A percentile compares a stretch with the other conserved stretches of the same genome.
phyloP scores from a whole-genome alignment of 30 jellyfish, hydroid and myxozoan genomes.

The Nemopilema nomurai region DNA sequence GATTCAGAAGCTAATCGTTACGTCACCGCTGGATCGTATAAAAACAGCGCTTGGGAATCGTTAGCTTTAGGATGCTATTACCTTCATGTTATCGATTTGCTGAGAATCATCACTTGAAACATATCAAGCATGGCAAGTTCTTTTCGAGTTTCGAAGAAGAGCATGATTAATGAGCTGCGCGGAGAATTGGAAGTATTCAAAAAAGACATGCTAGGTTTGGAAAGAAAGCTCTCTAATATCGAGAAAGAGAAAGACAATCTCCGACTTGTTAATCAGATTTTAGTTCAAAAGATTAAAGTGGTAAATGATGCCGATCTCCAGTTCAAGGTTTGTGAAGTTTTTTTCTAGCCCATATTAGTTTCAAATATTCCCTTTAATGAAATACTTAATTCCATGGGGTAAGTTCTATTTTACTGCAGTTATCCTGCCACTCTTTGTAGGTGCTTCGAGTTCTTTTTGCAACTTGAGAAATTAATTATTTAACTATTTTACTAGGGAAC shows the following conservation, averaged over 20 bases:
- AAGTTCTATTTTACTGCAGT: too few relatives aligned
- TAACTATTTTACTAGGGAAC: too few relatives aligned
- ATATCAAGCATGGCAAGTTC: neutral
- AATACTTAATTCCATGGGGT: too few relatives aligned
- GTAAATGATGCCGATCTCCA: neutral
- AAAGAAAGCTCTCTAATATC: neutral
- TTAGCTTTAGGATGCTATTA: neutral
- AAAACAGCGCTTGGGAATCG: neutral
- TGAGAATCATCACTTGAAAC: too few relatives aligned
- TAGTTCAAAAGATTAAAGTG: neutral
- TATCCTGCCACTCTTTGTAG: too few relatives aligned
- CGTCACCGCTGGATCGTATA: neutral
- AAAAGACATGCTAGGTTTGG: neutral
- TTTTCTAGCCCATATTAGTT: too few relatives aligned
- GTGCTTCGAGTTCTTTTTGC: too few relatives aligned
- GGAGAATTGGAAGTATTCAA: neutral
- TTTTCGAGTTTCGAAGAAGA: neutral
- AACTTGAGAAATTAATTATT: too few relatives aligned
- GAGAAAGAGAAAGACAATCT: neutral
- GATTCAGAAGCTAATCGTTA: neutral
- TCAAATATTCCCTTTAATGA: too few relatives aligned
- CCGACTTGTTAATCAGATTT: neutral
- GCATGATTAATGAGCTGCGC: neutral
- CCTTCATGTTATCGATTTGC: too few relatives aligned
- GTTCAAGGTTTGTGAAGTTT: neutral